Conservation (phyloP, 2,113 vertebrate species). For the Anolis carolinensis region DNA sequence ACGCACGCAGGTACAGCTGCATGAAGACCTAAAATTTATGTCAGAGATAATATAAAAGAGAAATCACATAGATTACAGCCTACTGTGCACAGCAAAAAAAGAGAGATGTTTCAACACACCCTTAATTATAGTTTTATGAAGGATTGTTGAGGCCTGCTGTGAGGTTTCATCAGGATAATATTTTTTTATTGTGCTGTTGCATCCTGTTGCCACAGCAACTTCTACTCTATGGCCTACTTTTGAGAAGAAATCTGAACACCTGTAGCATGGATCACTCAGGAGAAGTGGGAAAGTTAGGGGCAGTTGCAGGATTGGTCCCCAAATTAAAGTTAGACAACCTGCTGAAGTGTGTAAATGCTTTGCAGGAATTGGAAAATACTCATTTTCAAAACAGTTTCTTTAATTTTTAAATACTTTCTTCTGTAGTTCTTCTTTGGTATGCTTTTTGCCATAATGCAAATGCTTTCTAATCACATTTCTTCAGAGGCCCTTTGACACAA, state of each 20-base stretch:
- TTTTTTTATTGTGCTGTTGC: slow-evolving; percentile 70
- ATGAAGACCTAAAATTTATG: slow-evolving; percentile 21
- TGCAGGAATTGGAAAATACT: not conserved
- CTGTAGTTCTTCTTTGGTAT: too few relatives aligned
- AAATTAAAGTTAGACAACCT: slow-evolving; percentile 5
- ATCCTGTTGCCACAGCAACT: slow-evolving; percentile 68
- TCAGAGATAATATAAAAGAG: slow-evolving; percentile 49
- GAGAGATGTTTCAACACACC: slow-evolving; percentile 52
- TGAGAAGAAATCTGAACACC: slow-evolving; percentile 64
- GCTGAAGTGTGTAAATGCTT: slow-evolving; percentile 7
- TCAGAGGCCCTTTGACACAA: not conserved
- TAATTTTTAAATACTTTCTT: not conserved
- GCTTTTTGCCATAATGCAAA: not conserved
- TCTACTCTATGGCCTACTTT: slow-evolving; percentile 67
- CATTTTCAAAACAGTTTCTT: not conserved
- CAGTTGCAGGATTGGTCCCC: slow-evolving; percentile 42
- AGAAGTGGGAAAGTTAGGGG: slow-evolving; percentile 39
- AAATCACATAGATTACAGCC: slow-evolving; percentile 59
- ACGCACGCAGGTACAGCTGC: slow-evolving; percentile 10
- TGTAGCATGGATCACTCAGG: slow-evolving; percentile 49
- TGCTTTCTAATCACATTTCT: not conserved
- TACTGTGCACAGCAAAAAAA: slow-evolving; percentile 48
- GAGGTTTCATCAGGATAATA: slow-evolving; percentile 70
- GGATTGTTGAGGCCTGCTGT: slow-evolving; percentile 64
- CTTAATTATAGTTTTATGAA: slow-evolving; percentile 69